Percentiles rank a stretch among this genome's conserved stretches.
Conservation (phyloP, 2,113 vertebrate species). For the Hemiscyllium ocellatum region DNA sequence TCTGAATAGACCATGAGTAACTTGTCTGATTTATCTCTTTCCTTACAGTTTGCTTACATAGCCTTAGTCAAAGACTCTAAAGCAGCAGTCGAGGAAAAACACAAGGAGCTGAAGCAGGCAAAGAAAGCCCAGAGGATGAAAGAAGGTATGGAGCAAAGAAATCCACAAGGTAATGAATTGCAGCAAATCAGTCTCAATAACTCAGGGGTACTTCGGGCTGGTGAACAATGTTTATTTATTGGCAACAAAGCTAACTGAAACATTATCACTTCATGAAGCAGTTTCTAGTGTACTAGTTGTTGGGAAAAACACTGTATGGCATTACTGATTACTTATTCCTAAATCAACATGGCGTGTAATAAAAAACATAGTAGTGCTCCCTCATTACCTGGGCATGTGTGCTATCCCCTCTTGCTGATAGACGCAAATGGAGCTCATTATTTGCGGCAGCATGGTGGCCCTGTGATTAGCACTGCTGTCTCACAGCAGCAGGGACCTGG, state of each 20-base stretch:
- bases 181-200: too few species aligned
- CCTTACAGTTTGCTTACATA: constrained; percentile 56
- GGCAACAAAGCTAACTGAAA: too few species aligned
- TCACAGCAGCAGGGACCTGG: too few species aligned
- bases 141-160: constrained; percentile 45
- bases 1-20: neutral
- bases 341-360: neutral
- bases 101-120: constrained; percentile 52
- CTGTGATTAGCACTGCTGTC: too few species aligned
- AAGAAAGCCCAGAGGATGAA: constrained; percentile 49
- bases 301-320: too few species aligned
- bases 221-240: neutral
- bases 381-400: too few species aligned
- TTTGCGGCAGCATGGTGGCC: too few species aligned
- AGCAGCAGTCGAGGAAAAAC: constrained; percentile 55
- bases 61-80: constrained; percentile 62
- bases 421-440: too few species aligned
- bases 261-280: neutral
- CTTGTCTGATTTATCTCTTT: neutral
- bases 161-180: constrained; percentile 48
- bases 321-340: neutral
- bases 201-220: neutral
- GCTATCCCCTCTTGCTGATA: too few species aligned
- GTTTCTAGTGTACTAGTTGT: too few species aligned
- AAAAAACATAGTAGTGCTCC: neutral